phyloP scores from a whole-genome alignment of 2,113 vertebrate species.

The Atlantisia rogersi region DNA sequence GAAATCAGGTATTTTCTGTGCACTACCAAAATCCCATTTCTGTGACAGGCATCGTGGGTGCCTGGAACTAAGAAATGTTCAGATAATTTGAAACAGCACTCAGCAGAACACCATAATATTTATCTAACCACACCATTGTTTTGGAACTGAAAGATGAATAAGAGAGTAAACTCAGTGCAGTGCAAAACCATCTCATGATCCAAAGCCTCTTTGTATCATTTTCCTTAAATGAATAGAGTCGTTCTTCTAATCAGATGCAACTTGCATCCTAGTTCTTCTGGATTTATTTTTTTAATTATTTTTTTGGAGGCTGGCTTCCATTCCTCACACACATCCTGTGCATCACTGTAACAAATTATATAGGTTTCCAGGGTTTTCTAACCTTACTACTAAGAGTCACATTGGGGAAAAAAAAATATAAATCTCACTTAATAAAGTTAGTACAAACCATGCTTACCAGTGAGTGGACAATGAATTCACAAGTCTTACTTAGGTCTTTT shows the following conservation, averaged over 20 bases:
- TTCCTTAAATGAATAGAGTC: neutral
- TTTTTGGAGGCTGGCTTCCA: neutral
- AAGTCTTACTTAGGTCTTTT: conserved; percentile 93
- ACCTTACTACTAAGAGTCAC: neutral
- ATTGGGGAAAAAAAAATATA: no score
- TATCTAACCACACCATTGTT: neutral
- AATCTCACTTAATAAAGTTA: neutral
- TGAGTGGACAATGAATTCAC: conserved; percentile 95
- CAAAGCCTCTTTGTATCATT: neutral
- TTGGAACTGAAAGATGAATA: neutral
- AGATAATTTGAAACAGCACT: neutral
- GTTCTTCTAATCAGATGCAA: neutral
- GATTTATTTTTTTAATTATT: neutral
- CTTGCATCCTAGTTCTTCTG: neutral
- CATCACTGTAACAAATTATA: neutral
- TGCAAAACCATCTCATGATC: neutral
- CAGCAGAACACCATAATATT: neutral
- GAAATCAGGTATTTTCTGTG: neutral
- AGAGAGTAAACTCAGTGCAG: neutral
- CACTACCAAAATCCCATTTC: neutral
- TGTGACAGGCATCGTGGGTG: neutral
- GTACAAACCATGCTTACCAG: conserved; percentile 75
- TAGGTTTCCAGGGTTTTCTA: fast-evolving
- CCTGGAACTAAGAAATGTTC: neutral
- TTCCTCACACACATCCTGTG: fast-evolving